phyloP scores from a whole-genome alignment of 2,888 invertebrate genomes.

The Cantharis flavilabris region DNA sequence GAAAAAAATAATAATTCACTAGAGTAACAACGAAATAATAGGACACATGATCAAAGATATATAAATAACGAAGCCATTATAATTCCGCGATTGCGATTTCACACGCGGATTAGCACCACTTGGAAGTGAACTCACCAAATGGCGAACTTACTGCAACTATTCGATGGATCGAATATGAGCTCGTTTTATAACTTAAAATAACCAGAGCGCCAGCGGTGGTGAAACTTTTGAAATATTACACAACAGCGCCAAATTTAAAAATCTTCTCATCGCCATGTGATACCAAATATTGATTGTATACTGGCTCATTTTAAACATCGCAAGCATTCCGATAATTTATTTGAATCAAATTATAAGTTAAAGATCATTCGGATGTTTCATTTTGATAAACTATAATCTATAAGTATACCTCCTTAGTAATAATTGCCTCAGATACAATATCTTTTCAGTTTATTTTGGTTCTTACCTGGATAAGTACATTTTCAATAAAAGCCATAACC shows the following conservation, averaged over 20 bases:
- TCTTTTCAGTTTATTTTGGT: not conserved
- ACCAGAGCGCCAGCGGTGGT: not conserved
- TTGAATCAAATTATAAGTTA: not conserved
- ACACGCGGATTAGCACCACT: conserved; percentile 13
- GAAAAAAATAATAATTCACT: conserved; percentile 39
- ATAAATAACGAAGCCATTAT: conserved; percentile 24
- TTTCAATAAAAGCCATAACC: not conserved
- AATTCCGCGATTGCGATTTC: conserved; percentile 19
- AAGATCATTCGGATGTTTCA: not conserved
- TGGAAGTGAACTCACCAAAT: not conserved
- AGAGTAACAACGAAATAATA: conserved; percentile 21
- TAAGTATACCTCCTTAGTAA: not conserved
- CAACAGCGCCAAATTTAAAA: not conserved
- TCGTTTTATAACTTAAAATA: not conserved
- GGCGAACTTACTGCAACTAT: not conserved
- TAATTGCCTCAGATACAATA: too few species aligned
- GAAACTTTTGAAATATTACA: not conserved
- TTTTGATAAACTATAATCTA: not conserved
- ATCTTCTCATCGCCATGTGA: not conserved
- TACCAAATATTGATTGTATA: not conserved
- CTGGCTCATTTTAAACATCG: not conserved
- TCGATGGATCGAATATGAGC: conserved; percentile 1
- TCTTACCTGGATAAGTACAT: not conserved
- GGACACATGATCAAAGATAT: conserved; percentile 45
- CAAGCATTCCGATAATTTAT: not conserved